These are phyloP conservation scores for Brachypodius melanocephalos DNA, from an alignment of 2,113 vertebrate genomes.

Conservation along the genomic window DNA sequence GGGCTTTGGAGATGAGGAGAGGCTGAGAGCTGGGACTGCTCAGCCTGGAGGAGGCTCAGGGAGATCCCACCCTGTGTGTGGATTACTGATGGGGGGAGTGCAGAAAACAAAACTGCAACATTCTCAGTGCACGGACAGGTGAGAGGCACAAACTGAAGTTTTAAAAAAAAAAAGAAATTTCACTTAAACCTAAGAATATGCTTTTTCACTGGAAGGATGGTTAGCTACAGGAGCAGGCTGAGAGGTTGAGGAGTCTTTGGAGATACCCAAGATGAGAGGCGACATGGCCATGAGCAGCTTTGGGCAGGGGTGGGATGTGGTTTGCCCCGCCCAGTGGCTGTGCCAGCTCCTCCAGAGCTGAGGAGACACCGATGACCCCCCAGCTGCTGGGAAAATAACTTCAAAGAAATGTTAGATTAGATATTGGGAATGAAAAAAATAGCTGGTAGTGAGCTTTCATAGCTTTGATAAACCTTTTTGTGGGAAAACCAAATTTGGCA, in stretches of 20 bases:
- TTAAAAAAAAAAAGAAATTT: not conserved
- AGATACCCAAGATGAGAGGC: not conserved
- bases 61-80: fast-evolving
- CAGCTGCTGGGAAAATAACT: not conserved
- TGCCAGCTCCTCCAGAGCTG: not conserved
- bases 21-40: not conserved
- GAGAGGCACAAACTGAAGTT: not conserved
- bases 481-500: not conserved
- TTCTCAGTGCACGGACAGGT: not conserved
- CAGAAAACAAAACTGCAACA: not conserved
- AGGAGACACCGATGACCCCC: fast-evolving
- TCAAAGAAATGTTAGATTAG: not conserved
- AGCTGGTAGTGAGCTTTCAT: not conserved
- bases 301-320: not conserved
- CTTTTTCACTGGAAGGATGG: not conserved
- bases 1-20: not conserved
- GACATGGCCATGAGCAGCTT: not conserved
- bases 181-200: not conserved
- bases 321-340: not conserved
- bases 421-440: not conserved
- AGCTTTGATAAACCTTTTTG: not conserved
- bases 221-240: not conserved
- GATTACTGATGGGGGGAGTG: too few species aligned
- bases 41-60: not conserved
- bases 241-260: not conserved